Evolutionary conservation across 2,888 invertebrate species (phyloP), one percentile per base, ranked within the genome.

Genomic region (Rhaphigaster nebulosa): DNA sequence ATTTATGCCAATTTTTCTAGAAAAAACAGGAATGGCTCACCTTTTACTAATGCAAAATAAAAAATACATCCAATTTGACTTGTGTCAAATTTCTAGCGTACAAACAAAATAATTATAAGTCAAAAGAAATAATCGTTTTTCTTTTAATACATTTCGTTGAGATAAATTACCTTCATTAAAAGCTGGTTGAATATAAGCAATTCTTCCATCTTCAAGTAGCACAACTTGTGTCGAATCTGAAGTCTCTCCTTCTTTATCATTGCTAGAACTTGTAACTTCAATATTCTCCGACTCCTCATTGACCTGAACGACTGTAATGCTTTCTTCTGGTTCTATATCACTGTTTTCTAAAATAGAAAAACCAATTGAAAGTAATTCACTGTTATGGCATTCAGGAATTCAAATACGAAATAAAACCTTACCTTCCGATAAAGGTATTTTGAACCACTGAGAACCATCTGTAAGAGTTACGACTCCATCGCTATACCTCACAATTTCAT

Each of bases 111-210:
- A 52, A 13, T 52, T 13, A 15, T 15, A 52, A 15, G 50, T 1
- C 4, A 52, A 15, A 52, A 52, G 1, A 45, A 45, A 45, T 4
- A 45, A 45, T 6, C 10, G 10, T 45, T 45, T 45, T 45, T 45
- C 45, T 45, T 54, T n/a, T 54, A 54, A 23, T 54, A 5, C 54
- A 23, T 20, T 23, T 4, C 20, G 6, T 15, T 38, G 1, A n/a
- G 34, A 70, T 26, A 29, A 50, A 34, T 80, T 91, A 91, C 91
- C 92, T 92, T 91, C 90, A 76, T 70, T 89, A 76, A 45, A 50
- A 45, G 34, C 70, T 56, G 92, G 91, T 80, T 92, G 91, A 60
- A 90, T 56, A 84, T 92, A 92, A 26, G 92, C 92, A 26, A 91
- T 88, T 65, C 90, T 91, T 88, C 92, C 92, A 80, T 91, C 91